phyloP scores from a whole-genome alignment of 2,113 vertebrate species.

The Nettapus auritus region DNA sequence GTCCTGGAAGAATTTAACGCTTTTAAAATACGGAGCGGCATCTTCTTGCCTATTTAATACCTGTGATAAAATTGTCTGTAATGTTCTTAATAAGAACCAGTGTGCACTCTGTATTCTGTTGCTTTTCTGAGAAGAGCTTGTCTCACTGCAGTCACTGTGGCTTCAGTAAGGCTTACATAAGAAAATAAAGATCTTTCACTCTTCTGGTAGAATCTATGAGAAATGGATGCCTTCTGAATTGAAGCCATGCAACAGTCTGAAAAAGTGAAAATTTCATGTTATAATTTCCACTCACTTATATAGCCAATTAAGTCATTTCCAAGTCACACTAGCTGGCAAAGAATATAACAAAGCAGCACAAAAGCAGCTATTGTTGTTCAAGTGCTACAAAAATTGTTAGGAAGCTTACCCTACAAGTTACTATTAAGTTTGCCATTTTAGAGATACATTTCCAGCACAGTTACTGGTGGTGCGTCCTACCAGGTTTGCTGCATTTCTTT shows the following conservation, averaged over 20 bases:
- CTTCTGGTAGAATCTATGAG: constrained; percentile 74
- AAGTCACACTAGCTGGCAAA: neutral
- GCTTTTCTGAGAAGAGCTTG: neutral
- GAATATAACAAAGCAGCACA: neutral
- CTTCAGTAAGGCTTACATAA: neutral
- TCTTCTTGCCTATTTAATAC: neutral
- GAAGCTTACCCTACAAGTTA: neutral
- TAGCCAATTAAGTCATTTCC: neutral
- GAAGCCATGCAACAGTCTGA: constrained; percentile 93
- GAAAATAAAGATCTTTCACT: neutral
- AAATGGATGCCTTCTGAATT: constrained; percentile 96
- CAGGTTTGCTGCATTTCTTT: neutral
- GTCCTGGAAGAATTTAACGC: neutral
- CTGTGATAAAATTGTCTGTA: neutral
- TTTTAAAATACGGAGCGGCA: neutral
- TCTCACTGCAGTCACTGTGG: neutral
- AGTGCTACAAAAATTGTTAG: neutral
- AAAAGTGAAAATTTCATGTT: neutral
- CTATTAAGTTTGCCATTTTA: neutral
- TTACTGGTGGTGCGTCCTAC: neutral
- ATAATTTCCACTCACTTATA: neutral
- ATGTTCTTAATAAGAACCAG: neutral
- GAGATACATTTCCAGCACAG: neutral
- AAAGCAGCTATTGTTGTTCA: neutral
- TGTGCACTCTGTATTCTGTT: accelerated